Percentiles rank a stretch among this genome's conserved stretches.
phyloP scores from a whole-genome alignment of 1,140 invertebrate species.

The Berghia stephanieae region DNA sequence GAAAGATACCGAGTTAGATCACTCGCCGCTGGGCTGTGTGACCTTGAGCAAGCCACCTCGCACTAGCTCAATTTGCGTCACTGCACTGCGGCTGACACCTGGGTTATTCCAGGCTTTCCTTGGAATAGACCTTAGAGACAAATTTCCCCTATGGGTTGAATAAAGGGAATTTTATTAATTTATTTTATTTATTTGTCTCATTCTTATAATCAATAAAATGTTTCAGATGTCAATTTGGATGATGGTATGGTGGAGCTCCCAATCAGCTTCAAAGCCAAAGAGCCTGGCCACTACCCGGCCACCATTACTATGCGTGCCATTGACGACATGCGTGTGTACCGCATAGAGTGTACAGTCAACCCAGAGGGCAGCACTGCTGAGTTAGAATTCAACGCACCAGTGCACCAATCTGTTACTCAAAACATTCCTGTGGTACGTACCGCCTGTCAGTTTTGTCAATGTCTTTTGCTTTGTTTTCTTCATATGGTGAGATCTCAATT shows the following conservation, averaged over 20 bases:
- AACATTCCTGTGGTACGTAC: conserved; percentile 64
- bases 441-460: not conserved
- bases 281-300: conserved; percentile 62
- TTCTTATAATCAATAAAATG: not conserved
- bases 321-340: conserved; percentile 64
- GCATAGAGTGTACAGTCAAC: conserved; percentile 63
- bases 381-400: conserved; percentile 59
- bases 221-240: conserved; percentile 37
- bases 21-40: too few relatives aligned
- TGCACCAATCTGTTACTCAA: conserved; percentile 63
- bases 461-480: not conserved
- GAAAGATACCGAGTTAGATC: too few relatives aligned
- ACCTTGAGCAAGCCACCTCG: too few relatives aligned
- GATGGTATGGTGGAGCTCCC: conserved; percentile 55
- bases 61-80: too few relatives aligned
- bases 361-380: conserved; percentile 63
- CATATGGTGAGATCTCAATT: too few relatives aligned
- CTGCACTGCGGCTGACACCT: too few relatives aligned
- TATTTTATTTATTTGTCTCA: conserved; percentile 5
- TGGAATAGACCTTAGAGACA: too few relatives aligned
- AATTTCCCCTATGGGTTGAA: too few relatives aligned
- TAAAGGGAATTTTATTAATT: too few relatives aligned
- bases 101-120: too few relatives aligned
- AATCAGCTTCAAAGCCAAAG: conserved; percentile 54
- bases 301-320: conserved; percentile 49